Evolutionary conservation across 2,797 vertebrate species (phyloP), one percentile per base, ranked within the genome.

Genomic region (Heteromormyrus szaboi): DNA sequence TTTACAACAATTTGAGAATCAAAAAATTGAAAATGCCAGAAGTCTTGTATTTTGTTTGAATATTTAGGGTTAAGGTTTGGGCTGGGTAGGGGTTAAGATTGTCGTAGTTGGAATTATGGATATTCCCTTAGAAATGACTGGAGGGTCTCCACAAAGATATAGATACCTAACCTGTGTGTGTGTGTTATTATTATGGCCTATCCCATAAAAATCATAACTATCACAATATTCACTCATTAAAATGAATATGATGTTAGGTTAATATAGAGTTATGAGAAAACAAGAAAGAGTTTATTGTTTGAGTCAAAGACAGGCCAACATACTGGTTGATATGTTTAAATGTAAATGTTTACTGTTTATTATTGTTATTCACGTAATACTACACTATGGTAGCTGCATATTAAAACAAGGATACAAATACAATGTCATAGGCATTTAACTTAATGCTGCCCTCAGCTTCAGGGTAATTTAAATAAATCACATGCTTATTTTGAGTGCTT

Each of bases 381-480:
- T 44, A n/a, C 14, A 44, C 37, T 19, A n/a, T 44, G 37, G 41
- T n/a, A 46, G 72, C 6, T n/a, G 41, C 72, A 79, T 79, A 79
- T n/a, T 46, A 79, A 79, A 79, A 79, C 37, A 44, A n/a, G 19
- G 17, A 44, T 79, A 46, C 41, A 46, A 46, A 79, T n/a, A n/a
- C 19, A 41, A 46, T 79, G 72, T n/a, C 37, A 46, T 44, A 8
- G 72, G 8, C 37, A 79, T 79, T 46, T 46, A 46, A 79, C 41
- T 44, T 79, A 79, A 41, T 79, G 72, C 72, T 46, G 19, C 72
- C 72, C 41, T 79, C 41, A 79, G 72, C 72, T 46, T 79, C 37
- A 44, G 2, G 17, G 41, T 95, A 94, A 95, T 90, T 92, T 95
- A 95, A 96, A 79, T 79, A 46, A 79, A 79, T 46, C 5, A 46